These are phyloP conservation scores for Brachionus rotundiformis DNA, from an alignment of 1,140 invertebrate species.

Conservation along the genomic window DNA sequence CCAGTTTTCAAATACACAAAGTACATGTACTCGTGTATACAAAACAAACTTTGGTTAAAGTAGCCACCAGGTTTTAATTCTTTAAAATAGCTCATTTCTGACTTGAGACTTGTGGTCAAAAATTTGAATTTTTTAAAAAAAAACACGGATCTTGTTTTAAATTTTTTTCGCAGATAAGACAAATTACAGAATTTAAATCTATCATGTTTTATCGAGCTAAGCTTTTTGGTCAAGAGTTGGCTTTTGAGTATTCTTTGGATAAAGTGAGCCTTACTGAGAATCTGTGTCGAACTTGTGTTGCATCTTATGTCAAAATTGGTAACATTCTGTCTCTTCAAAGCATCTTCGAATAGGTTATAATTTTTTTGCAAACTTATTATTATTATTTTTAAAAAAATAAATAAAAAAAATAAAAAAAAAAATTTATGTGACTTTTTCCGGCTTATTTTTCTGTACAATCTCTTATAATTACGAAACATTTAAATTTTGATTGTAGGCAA, in stretches of 20 bases:
- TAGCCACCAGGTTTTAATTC: background rate
- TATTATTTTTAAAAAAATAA: too few species aligned
- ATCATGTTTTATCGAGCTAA: background rate
- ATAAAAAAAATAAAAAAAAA: too few species aligned
- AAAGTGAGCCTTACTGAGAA: background rate
- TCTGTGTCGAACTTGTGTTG: background rate
- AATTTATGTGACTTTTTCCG: too few species aligned
- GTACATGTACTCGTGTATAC: background rate
- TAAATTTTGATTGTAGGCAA: too few species aligned
- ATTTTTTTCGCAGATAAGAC: background rate
- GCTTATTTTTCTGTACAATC: too few species aligned
- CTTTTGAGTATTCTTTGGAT: background rate
- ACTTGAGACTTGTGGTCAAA: background rate
- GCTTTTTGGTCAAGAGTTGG: background rate
- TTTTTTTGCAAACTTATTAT: too few species aligned
- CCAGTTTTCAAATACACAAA: background rate
- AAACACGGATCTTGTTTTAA: background rate
- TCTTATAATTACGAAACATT: too few species aligned
- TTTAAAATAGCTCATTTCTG: background rate
- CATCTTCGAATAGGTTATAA: too few species aligned
- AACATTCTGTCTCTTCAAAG: conserved; percentile 9
- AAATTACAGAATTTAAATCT: conserved; percentile 21
- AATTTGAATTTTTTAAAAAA: conserved; percentile 11
- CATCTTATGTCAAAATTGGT: background rate
- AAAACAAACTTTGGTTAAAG: background rate